Evolutionary conservation across 2,888 invertebrate genomes (phyloP).

Genomic region (Neuroscelio doddi): DNA sequence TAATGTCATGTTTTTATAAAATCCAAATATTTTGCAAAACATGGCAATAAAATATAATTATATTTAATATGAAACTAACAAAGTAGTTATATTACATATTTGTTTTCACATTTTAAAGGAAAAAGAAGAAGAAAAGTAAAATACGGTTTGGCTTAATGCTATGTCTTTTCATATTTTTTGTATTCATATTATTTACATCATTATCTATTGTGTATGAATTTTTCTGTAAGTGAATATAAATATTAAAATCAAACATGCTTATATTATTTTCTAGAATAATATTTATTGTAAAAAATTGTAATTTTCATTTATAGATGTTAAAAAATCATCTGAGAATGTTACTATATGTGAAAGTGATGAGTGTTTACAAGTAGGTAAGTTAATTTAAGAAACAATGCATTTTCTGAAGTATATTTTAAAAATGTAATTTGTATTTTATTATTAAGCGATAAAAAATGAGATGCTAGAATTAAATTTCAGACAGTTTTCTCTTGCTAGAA

Average conservation of each 20-base stretch:
- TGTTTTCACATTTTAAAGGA: constrained; percentile 12
- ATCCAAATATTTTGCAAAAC: too few relatives aligned
- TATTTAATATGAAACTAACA: too few relatives aligned
- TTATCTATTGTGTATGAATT: constrained; percentile 21
- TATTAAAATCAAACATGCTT: not conserved
- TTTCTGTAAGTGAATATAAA: constrained; percentile 25
- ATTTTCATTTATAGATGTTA: not conserved
- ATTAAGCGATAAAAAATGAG: too few relatives aligned
- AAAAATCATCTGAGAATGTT: not conserved
- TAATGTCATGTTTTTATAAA: too few relatives aligned
- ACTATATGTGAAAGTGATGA: constrained; percentile 77
- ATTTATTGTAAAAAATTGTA: too few relatives aligned
- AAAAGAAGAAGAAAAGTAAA: constrained; percentile 19
- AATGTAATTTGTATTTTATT: too few relatives aligned
- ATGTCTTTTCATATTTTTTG: constrained; percentile 14
- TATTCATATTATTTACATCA: constrained; percentile 16
- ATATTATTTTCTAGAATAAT: not conserved
- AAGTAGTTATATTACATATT: not conserved
- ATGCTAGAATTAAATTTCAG: too few relatives aligned
- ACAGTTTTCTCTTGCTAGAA: too few relatives aligned
- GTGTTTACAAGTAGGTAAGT: constrained; percentile 77
- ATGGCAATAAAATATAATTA: not conserved
- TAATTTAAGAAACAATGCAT: too few relatives aligned
- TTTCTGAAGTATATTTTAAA: too few relatives aligned
- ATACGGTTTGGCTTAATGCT: constrained; percentile 23